phyloP scores from a whole-genome alignment of 2,797 vertebrate genomes.

The Syncerus caffer region DNA sequence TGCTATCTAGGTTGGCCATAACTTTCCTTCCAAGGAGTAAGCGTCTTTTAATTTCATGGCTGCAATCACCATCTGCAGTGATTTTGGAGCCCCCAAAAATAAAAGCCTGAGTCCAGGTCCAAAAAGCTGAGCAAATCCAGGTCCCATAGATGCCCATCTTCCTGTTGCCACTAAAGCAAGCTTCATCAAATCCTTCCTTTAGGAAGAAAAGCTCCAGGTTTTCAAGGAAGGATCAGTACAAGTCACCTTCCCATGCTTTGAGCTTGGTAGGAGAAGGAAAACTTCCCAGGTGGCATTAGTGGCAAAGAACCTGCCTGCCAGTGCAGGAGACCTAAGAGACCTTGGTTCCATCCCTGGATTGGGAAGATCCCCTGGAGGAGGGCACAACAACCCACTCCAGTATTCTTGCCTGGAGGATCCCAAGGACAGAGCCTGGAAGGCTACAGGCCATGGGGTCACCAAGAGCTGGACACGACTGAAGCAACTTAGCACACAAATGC shows the following conservation, averaged over 20 bases:
- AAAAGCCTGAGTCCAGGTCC: background rate
- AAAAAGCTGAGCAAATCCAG: background rate
- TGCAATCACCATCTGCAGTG: no score
- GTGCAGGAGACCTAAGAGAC: background rate
- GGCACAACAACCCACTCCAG: background rate
- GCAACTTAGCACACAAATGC: fast-evolving
- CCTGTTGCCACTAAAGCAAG: background rate
- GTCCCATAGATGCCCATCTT: background rate
- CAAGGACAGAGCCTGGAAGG: background rate
- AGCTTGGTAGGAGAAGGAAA: background rate
- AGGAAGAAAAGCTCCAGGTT: background rate
- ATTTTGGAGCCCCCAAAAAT: no score
- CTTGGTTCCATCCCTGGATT: background rate
- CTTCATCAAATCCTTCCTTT: background rate
- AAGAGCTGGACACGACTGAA: background rate
- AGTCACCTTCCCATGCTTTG: background rate
- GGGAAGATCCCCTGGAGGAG: background rate
- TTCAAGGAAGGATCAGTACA: background rate
- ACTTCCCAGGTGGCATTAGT: background rate
- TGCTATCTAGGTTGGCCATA: no score
- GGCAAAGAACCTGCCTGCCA: background rate
- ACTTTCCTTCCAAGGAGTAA: no score
- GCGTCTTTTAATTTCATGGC: no score
- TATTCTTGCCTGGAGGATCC: background rate
- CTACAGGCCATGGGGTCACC: background rate